phyloP scores from a whole-genome alignment of 1,140 invertebrate genomes.

The Zelostemma sp. region DNA sequence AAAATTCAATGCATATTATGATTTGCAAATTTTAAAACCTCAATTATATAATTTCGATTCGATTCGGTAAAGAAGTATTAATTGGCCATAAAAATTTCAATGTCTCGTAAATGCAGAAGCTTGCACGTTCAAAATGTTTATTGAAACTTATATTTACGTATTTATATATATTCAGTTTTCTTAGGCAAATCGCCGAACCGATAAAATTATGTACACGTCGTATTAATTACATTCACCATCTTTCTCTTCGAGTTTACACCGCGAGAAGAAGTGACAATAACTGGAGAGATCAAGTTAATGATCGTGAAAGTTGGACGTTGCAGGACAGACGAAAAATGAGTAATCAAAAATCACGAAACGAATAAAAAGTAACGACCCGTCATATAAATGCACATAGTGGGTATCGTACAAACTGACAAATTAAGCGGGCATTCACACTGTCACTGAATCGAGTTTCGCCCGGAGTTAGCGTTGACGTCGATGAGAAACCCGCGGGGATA shows the following conservation, averaged over 20 bases:
- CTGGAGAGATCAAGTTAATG: slow-evolving; percentile 22
- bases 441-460: slow-evolving; percentile 21
- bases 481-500: slow-evolving; percentile 14
- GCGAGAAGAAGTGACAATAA: slow-evolving; percentile 29
- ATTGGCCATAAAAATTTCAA: too few relatives aligned
- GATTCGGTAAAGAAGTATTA: too few relatives aligned
- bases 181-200: slow-evolving; percentile 21
- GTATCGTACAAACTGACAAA: slow-evolving; percentile 28
- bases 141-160: too few relatives aligned
- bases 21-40: background rate
- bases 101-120: too few relatives aligned
- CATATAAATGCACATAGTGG: slow-evolving; percentile 27
- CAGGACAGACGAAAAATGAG: slow-evolving; percentile 18
- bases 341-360: slow-evolving; percentile 16
- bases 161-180: too few relatives aligned
- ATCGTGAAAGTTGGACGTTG: slow-evolving; percentile 1
- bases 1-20: too few relatives aligned
- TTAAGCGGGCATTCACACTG: slow-evolving; percentile 21
- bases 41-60: slow-evolving; percentile 4
- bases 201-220: slow-evolving; percentile 37
- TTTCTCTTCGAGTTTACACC: slow-evolving; percentile 25
- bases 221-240: slow-evolving; percentile 11
- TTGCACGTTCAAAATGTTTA: too few relatives aligned
- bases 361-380: slow-evolving; percentile 17
- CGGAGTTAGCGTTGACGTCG: slow-evolving; percentile 4